A percentile compares a stretch with the other conserved stretches of the same genome.
phyloP scores from a whole-genome alignment of 2,888 invertebrate species.

The Hirtodrosophila histrioides region DNA sequence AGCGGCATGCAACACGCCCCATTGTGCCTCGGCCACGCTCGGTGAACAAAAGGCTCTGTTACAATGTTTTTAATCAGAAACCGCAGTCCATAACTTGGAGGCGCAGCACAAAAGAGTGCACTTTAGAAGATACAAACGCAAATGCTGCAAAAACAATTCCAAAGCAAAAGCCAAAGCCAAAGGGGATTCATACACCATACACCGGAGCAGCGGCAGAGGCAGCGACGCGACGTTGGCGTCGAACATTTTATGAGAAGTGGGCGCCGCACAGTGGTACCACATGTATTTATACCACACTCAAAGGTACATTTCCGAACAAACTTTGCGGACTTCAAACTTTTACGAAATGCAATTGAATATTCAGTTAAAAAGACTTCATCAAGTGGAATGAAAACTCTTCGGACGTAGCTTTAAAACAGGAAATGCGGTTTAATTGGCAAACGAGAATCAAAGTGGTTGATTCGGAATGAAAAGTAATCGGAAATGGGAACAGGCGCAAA shows the following conservation, averaged over 20 bases:
- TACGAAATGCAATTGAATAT: too few relatives aligned
- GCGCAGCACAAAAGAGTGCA: constrained; percentile 41
- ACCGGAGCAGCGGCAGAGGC: constrained; percentile 13
- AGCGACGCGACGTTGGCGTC: constrained; percentile 24
- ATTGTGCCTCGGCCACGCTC: constrained; percentile 39
- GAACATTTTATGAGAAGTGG: constrained; percentile 17
- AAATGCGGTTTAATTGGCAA: too few relatives aligned
- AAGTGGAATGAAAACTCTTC: too few relatives aligned
- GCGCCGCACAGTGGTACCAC: not conserved
- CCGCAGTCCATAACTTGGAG: constrained; percentile 59
- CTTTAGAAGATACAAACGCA: constrained; percentile 46
- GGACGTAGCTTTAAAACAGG: too few relatives aligned
- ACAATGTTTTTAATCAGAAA: constrained; percentile 66
- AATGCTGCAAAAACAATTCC: constrained; percentile 45
- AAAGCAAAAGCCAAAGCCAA: constrained; percentile 12
- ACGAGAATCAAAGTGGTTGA: too few relatives aligned
- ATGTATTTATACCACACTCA: too few relatives aligned
- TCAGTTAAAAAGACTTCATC: too few relatives aligned
- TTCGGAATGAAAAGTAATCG: too few relatives aligned
- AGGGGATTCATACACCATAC: constrained; percentile 33
- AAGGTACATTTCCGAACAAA: too few relatives aligned
- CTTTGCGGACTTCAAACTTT: too few relatives aligned
- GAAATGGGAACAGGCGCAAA: too few relatives aligned
- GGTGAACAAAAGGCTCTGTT: constrained; percentile 43
- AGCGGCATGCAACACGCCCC: constrained; percentile 15